Conservation (phyloP, 2,888 invertebrate species). For the Oxycera nigricornis region DNA sequence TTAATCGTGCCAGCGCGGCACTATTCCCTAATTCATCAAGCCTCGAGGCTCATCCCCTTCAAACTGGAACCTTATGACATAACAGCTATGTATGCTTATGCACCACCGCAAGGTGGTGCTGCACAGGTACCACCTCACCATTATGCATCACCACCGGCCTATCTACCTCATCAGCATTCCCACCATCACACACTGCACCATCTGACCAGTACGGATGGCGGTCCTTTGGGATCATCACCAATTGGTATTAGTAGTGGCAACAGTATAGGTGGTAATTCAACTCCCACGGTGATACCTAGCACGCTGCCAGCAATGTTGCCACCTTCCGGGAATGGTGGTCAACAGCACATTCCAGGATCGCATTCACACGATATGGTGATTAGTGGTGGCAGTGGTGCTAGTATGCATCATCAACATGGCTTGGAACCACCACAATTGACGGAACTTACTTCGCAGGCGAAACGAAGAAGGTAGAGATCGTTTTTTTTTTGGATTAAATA, state of each 20-base stretch:
- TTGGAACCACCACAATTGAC: slow-evolving; percentile 49
- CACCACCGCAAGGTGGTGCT: slow-evolving; percentile 49
- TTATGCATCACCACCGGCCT: slow-evolving; percentile 48
- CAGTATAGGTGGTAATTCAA: slow-evolving; percentile 39
- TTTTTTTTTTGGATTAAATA: no score
- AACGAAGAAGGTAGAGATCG: slow-evolving; percentile 49
- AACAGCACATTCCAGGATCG: slow-evolving; percentile 46
- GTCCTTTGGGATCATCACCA: slow-evolving; percentile 46
- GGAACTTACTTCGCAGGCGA: slow-evolving; percentile 49
- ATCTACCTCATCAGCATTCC: slow-evolving; percentile 44
- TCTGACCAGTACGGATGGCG: slow-evolving; percentile 43
- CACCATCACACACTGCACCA: slow-evolving; percentile 46
- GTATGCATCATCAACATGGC: slow-evolving; percentile 42
- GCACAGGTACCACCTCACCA: slow-evolving; percentile 48
- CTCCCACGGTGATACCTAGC: slow-evolving; percentile 49
- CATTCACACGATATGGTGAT: slow-evolving; percentile 44
- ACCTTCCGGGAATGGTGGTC: slow-evolving; percentile 40
- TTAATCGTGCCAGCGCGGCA: no score
- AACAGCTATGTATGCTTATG: slow-evolving; percentile 51
- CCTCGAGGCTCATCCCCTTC: no score
- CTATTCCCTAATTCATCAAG: not conserved
- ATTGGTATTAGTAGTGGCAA: not conserved
- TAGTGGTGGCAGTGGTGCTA: slow-evolving; percentile 18
- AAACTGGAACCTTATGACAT: slow-evolving; percentile 51
- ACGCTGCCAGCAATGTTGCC: slow-evolving; percentile 48